These are phyloP conservation scores for Ylistrum balloti DNA, from an alignment of 1,140 invertebrate genomes.

Conservation along the genomic window DNA sequence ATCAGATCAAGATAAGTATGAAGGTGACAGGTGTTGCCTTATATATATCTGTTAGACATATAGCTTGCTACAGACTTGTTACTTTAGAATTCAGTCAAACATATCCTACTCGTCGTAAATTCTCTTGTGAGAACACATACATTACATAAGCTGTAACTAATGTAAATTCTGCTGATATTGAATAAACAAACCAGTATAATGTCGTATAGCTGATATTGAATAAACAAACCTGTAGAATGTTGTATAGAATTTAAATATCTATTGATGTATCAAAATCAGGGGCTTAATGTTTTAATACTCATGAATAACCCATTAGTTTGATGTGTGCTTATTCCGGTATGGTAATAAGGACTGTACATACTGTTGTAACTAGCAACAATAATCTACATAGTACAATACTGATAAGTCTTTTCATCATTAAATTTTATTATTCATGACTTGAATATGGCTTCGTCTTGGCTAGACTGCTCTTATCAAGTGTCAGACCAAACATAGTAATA, in stretches of 20 bases:
- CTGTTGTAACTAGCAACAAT: background rate
- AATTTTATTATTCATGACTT: background rate
- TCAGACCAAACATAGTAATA: too few species aligned
- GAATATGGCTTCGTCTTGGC: background rate
- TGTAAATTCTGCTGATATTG: background rate
- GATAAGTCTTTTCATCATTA: background rate
- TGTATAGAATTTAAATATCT: background rate
- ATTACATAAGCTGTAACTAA: background rate
- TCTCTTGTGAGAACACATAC: background rate
- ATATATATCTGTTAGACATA: background rate
- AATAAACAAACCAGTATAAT: background rate
- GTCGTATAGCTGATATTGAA: background rate
- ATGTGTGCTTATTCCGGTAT: background rate
- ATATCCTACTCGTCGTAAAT: background rate
- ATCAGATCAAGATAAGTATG: too few species aligned
- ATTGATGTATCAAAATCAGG: background rate
- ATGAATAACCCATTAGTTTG: constrained; percentile 29
- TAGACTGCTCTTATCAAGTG: background rate
- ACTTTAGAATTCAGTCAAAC: background rate
- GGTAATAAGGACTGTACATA: background rate
- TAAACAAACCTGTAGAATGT: background rate
- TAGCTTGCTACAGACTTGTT: background rate
- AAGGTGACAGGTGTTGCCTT: too few species aligned
- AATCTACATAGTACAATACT: background rate
- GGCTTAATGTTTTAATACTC: constrained; percentile 23